phyloP scores from a whole-genome alignment of 2,888 invertebrate species.

The Cecidostiba fungosa region DNA sequence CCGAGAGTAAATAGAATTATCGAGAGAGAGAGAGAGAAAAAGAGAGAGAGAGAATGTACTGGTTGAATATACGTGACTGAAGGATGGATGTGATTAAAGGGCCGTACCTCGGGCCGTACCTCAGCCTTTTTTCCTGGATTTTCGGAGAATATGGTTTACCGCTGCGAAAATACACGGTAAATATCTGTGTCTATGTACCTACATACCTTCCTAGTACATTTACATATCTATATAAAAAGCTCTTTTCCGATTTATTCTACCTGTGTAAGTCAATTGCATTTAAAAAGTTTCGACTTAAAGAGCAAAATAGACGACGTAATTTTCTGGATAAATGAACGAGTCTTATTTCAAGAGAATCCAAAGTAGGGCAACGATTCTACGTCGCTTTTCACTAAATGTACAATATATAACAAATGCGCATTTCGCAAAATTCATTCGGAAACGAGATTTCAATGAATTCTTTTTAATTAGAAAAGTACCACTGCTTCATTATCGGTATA shows the following conservation, averaged over 20 bases:
- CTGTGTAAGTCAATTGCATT: background rate
- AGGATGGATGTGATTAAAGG: background rate
- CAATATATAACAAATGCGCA: background rate
- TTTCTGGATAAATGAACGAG: background rate
- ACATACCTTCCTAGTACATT: too few species aligned
- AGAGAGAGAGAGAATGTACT: background rate
- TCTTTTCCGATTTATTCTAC: background rate
- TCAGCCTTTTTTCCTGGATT: background rate
- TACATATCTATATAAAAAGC: background rate
- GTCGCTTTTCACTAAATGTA: background rate
- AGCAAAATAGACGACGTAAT: background rate
- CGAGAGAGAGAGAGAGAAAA: slow-evolving; percentile 17
- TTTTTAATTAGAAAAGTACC: background rate
- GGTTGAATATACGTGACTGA: background rate
- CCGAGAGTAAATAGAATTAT: slow-evolving; percentile 45
- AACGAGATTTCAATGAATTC: background rate
- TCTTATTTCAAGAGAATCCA: background rate
- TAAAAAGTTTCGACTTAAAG: background rate
- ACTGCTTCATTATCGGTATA: background rate
- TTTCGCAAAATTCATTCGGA: background rate
- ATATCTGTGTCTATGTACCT: too few species aligned
- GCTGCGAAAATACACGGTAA: too few species aligned
- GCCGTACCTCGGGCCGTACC: background rate
- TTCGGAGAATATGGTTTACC: background rate
- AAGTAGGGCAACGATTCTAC: background rate